Base-by-base conservation (phyloP, 1,140 invertebrate genomes). In the Ceratitis capitata region DNA sequence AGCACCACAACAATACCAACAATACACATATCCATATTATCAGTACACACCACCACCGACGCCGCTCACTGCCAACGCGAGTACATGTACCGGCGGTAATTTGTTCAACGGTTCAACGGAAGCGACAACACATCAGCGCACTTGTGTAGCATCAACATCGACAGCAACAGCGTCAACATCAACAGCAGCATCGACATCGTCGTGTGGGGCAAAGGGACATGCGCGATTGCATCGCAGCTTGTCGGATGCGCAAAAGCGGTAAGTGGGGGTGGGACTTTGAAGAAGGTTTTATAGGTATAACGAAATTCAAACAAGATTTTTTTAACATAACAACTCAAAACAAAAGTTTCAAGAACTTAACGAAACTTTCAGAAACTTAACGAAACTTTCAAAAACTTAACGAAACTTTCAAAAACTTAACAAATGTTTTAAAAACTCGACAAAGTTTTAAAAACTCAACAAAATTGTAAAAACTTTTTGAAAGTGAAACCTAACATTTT, bases 201-300 rank as follows among this genome's bases (percentile, higher is more conserved):
- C 69, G 1, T 78, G 69, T 39, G 29, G 61, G 9, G 51, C 39
- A 56, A 74, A 47, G 23, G 78, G 58, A 3, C 85, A 86, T 39
- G 23, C 87, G 89, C 89, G 90, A 10, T 86, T 91, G 64, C 90
- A 91, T 86, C 90, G 90, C 74, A 91, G 89, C 56, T 88, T 89
- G 84, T 89, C 90, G 23, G 90, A 91, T 88, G 88, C 90, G 53
- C 88, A 89, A 58, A 90, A 90, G 91, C 89, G 90, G 90, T 91
- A 86, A 89, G 90, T 87, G 6, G 26, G 9, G 10, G n/a, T 49
- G 5, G 14, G 1, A 19, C 32, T 64, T 64, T 16, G 0, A 61
- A 10, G 1, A 14, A 64, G 12, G 3, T 32, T 10, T 32, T 7
- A 7, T 29, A 64, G 6, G 29, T 32, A 5, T 64, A 12, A 7